Evolutionary conservation across 2,888 invertebrate genomes (phyloP).

Genomic region (Zonitis immaculata): DNA sequence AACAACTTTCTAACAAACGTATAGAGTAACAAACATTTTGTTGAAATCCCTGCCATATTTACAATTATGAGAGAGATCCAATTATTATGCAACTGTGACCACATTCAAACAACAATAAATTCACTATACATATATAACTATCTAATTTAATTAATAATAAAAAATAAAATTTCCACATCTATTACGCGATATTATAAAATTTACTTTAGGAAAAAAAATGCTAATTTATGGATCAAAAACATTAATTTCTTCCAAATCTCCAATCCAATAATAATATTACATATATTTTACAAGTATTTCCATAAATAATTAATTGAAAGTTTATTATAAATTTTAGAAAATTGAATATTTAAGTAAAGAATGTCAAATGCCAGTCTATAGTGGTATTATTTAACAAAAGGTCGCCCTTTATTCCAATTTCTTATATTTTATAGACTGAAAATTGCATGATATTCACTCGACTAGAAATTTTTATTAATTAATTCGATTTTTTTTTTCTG

Average conservation of each 20-base stretch:
- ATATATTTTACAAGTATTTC: too few relatives aligned
- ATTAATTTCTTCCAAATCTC: too few relatives aligned
- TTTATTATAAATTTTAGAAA: too few relatives aligned
- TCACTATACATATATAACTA: too few relatives aligned
- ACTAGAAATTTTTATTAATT: neutral
- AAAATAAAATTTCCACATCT: conserved; percentile 25
- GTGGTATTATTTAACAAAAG: neutral
- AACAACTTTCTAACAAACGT: conserved; percentile 15
- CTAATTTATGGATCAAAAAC: too few relatives aligned
- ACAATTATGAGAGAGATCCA: conserved; percentile 13
- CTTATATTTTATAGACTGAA: neutral
- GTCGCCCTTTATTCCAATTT: neutral
- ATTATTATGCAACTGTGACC: conserved; percentile 21
- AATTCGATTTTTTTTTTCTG: too few relatives aligned
- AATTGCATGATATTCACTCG: neutral
- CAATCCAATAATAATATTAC: too few relatives aligned
- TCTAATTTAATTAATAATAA: too few relatives aligned
- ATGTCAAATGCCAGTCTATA: neutral
- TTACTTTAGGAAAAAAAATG: too few relatives aligned
- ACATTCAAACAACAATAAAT: conserved; percentile 28
- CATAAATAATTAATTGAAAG: too few relatives aligned
- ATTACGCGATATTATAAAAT: too few relatives aligned
- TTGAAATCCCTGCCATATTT: conserved; percentile 19
- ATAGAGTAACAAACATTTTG: conserved; percentile 14
- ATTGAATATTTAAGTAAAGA: neutral